Evolutionary conservation across 2,888 invertebrate genomes (phyloP).

Genomic region (Lomographa bimaculata): DNA sequence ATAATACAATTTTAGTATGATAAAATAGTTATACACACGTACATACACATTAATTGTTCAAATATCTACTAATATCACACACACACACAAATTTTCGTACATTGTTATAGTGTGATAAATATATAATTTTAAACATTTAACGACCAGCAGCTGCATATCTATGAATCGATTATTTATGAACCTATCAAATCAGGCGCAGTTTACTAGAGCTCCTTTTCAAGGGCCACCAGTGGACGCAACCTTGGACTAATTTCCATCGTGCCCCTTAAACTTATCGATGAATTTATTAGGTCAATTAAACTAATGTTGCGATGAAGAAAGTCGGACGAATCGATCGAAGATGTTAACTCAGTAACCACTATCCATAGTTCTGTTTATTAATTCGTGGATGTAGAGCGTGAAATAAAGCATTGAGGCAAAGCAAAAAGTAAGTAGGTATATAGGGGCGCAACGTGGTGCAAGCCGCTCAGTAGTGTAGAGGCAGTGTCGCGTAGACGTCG

Average conservation of each 20-base stretch:
- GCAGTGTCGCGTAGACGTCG: conserved; percentile 30
- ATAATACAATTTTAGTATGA: no score
- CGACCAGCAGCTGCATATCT: no score
- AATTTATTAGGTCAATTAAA: conserved; percentile 56
- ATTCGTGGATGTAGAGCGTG: conserved; percentile 78
- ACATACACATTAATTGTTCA: no score
- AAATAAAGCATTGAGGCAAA: conserved; percentile 73
- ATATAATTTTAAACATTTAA: no score
- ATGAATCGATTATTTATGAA: conserved; percentile 2
- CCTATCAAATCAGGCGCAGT: conserved; percentile 8
- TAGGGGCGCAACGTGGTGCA: conserved; percentile 64
- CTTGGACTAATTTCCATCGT: conserved; percentile 58
- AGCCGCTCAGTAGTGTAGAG: conserved; percentile 58
- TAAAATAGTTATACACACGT: no score
- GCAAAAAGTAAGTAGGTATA: conserved; percentile 72
- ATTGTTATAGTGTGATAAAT: no score
- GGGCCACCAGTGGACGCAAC: conserved; percentile 30
- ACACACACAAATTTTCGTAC: no score
- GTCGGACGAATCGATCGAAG: conserved; percentile 40
- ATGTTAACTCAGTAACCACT: conserved; percentile 50
- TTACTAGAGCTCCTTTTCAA: conserved; percentile 14
- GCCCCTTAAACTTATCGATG: conserved; percentile 48
- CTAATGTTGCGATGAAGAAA: conserved; percentile 46
- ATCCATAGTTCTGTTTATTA: conserved; percentile 61
- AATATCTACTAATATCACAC: neutral